Evolutionary conservation across 2,888 invertebrate species (phyloP).

Genomic region (Antheraea yamamai): DNA sequence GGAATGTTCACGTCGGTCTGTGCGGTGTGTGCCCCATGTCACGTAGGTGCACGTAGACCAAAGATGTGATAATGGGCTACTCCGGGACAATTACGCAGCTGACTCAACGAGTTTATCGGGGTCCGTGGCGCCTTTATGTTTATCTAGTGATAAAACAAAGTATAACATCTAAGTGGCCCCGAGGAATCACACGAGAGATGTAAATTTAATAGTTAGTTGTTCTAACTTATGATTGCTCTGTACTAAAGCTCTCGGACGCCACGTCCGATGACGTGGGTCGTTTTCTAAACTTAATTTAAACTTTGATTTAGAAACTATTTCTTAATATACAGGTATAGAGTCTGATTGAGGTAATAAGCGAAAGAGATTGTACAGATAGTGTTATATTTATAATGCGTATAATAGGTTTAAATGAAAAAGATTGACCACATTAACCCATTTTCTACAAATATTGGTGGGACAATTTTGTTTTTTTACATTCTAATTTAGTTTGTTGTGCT

Average conservation of each 20-base stretch:
- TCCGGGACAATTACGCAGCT: constrained; percentile 2
- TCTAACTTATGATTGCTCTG: background rate
- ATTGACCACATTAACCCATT: too few species aligned
- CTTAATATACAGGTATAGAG: too few species aligned
- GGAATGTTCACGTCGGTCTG: background rate
- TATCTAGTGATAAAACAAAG: background rate
- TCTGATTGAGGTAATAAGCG: too few species aligned
- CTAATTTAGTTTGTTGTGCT: too few species aligned
- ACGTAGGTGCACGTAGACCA: constrained; percentile 1
- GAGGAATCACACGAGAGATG: background rate
- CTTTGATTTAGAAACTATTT: too few species aligned
- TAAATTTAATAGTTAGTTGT: background rate
- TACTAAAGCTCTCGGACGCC: background rate
- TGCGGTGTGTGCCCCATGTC: constrained; percentile 4
- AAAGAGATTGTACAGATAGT: too few species aligned
- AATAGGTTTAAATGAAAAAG: too few species aligned
- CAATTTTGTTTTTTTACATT: too few species aligned
- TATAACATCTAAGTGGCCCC: background rate
- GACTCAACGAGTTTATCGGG: constrained; percentile 2
- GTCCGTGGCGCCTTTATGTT: constrained; percentile 1
- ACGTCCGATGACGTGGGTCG: background rate
- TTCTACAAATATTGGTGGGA: too few species aligned
- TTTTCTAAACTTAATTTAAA: too few species aligned
- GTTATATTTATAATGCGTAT: too few species aligned
- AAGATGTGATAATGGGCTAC: background rate